Evolutionary conservation across 2,113 vertebrate species (phyloP), one percentile per base, ranked within the genome.

Genomic region (Panthera tigris): DNA sequence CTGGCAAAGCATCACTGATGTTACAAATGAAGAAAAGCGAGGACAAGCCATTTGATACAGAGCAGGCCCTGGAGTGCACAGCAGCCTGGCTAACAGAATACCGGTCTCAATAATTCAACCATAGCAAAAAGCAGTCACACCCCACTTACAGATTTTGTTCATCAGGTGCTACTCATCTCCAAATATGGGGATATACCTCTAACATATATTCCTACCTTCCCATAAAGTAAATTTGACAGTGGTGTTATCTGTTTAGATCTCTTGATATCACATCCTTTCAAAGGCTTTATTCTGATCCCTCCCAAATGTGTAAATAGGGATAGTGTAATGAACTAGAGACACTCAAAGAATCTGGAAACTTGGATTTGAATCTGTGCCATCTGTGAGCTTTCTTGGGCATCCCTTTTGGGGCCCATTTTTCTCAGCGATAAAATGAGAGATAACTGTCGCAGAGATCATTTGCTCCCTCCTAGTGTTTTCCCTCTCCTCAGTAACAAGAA

Each of bases 11-110:
- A 29, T 82, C 66, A 45, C 92, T 84, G 91, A 93, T 61, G 76
- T 76, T 80, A 92, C 86, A 96, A 88, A 83, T 69, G 63, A 95
- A 94, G 74, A 85, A 74, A 95, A 41, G 94, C 2, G 1, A 97
- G 94, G 89, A 92, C 48, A 69, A 82, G 65, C 18, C 74, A 4
- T 73, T 41, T 83, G 52, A 84, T n/a, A 83, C 57, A 36, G 90
- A 90, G 39, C 41, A 50, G 91, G 65, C 63, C 23, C 25, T 52
- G 52, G 18, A 45, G 52, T 14, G 14, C 82, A 66, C 3, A 73
- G 82, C 86, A 94, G 74, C n/a, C 85, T 66, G 65, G 50, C 21
- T 50, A 5, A 29, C 2, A 33, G 80, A 90, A 66, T 55, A 27
- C 61, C 39, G 31, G 39, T 48, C 31, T 39, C 16, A 41, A 50